Percentiles rank a stretch among this genome's conserved stretches.
These are phyloP conservation scores for Pontoporia blainvillei DNA, from an alignment of 2,113 vertebrate genomes.

Conservation along the genomic window DNA sequence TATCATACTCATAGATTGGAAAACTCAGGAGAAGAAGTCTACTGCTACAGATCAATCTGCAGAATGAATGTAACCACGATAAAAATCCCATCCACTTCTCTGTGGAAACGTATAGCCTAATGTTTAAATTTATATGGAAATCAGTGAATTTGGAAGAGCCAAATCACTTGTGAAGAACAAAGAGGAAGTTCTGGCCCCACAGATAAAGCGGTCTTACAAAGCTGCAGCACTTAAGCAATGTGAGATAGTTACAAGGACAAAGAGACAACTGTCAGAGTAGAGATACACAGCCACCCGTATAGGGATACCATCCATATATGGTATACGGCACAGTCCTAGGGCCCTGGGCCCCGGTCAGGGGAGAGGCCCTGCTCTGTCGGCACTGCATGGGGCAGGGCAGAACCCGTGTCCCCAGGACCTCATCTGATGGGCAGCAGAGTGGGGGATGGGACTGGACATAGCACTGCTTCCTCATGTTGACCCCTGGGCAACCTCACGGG, in stretches of 20 bases:
- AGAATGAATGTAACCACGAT: not conserved
- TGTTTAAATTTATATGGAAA: not conserved
- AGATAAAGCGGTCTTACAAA: fast-evolving
- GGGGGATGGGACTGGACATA: fast-evolving
- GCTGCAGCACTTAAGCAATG: not conserved
- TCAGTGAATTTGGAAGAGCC: not conserved
- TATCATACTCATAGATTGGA: not conserved
- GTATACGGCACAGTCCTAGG: fast-evolving
- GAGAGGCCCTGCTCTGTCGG: not conserved
- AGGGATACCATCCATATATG: fast-evolving
- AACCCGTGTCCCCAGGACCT: not conserved
- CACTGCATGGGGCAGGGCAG: not conserved
- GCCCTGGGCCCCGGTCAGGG: not conserved
- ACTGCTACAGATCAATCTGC: not conserved
- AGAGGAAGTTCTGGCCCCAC: too few species aligned
- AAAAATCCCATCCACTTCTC: not conserved
- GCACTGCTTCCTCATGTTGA: not conserved
- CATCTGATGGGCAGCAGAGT: not conserved
- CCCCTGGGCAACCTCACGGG: not conserved
- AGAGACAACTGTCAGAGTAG: not conserved
- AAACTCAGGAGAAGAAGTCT: not conserved
- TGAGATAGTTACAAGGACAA: not conserved
- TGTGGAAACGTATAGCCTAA: not conserved
- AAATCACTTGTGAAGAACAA: not conserved
- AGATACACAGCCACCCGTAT: fast-evolving